phyloP scores from a whole-genome alignment of 2,797 vertebrate genomes.

The Galago senegalensis region DNA sequence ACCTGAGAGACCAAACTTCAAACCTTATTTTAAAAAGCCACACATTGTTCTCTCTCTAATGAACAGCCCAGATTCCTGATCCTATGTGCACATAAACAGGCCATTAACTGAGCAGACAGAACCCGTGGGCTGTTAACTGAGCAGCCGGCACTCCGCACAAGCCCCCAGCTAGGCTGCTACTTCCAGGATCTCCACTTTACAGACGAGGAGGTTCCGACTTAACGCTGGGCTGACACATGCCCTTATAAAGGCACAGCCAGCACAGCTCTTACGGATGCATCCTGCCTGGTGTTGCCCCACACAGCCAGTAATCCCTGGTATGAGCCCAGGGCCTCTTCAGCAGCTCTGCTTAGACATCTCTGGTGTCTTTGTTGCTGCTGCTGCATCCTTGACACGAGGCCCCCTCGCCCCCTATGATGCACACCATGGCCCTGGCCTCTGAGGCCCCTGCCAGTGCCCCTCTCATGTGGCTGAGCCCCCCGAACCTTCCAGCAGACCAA shows the following conservation, averaged over 20 bases:
- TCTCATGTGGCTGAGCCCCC: background rate
- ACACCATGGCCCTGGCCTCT: rapidly evolving
- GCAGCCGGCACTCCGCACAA: background rate
- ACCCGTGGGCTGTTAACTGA: background rate
- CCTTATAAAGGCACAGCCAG: background rate
- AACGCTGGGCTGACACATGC: too few species aligned
- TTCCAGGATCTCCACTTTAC: background rate
- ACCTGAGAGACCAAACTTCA: background rate
- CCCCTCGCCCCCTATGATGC: rapidly evolving
- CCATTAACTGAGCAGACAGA: background rate
- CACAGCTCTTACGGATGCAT: background rate
- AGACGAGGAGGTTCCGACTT: background rate
- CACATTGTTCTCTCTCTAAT: background rate
- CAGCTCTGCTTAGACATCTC: background rate
- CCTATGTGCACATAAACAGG: background rate
- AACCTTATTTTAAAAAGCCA: background rate
- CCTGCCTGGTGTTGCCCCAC: background rate
- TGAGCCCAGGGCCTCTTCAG: background rate
- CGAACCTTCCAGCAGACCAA: background rate
- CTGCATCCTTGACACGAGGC: background rate
- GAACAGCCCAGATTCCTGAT: background rate
- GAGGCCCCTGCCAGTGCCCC: background rate
- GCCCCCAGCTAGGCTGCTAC: background rate
- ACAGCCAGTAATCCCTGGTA: background rate
- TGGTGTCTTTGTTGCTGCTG: background rate